Evolutionary conservation across 2,888 invertebrate genomes (phyloP), one percentile per base, ranked within the genome.

Genomic region (Stenolophus ochropezus): DNA sequence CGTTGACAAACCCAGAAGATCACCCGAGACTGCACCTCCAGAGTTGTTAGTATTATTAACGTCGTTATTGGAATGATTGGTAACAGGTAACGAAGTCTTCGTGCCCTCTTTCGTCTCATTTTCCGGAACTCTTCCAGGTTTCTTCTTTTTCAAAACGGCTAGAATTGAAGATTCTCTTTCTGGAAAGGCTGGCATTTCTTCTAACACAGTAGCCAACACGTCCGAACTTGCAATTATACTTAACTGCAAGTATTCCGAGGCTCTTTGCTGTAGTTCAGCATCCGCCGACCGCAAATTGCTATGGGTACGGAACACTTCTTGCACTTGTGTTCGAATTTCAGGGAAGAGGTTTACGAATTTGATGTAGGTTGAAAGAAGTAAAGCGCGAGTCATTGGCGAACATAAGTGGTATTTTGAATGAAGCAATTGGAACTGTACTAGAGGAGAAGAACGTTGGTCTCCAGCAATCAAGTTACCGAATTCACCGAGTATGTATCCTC

Each of bases 121-220:
- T 89, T 97, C 97, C 77, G 97, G 97, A 84, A 98, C 96, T 83
- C 97, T 93, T 0, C 97, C 97, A 0, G 98, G 98, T 88, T 98
- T 98, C 91, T 98, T 98, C 91, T 99, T 99, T 91, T 99, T 99
- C 86, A 99, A 91, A 84, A 99, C 98, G 76, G 98, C 97, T 85
- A 99, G 91, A 86, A 99, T 98, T 11, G 98, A 98, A 83, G 98
- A 98, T 90, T 98, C 98, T 85, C 99, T 93, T 90, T 99, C 99
- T 2, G 99, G 98, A 91, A 99, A 99, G 75, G 99, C 98, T 83
- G 99, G 99, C 99, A 99, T 99, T 91, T 99, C 99, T 91, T 99
- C 99, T 85, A 99, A 91, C 74, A 99, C 98, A 75, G 98, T 99
- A 21, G 98, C 98, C 88, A 99, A 91, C 82, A 99, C 98, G 92